These are phyloP conservation scores for Calycopis cecrops DNA, from an alignment of 1,140 invertebrate species.

Conservation along the genomic window DNA sequence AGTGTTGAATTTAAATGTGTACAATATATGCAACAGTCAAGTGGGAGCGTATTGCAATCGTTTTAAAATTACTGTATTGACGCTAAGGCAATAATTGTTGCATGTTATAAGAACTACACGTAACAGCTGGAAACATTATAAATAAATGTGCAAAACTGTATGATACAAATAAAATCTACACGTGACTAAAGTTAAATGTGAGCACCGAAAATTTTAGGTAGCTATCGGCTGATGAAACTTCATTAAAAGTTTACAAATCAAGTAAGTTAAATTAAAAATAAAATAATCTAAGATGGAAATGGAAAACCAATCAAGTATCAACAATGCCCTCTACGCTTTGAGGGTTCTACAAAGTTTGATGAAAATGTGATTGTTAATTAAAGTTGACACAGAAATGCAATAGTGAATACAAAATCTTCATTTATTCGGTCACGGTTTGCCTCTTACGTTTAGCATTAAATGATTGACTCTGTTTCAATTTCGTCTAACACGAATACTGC, in stretches of 20 bases:
- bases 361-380: slow-evolving; percentile 72
- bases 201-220: neutral
- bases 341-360: slow-evolving; percentile 50
- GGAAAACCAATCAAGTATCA: slow-evolving; percentile 54
- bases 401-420: slow-evolving; percentile 67
- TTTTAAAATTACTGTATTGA: neutral
- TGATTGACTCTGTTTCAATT: slow-evolving; percentile 73
- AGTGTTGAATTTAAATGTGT: neutral
- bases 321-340: slow-evolving; percentile 53
- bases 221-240: neutral
- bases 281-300: slow-evolving; percentile 44
- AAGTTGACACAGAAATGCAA: slow-evolving; percentile 70
- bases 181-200: neutral
- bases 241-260: slow-evolving; percentile 38
- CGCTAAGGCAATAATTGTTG: neutral
- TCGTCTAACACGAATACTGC: slow-evolving; percentile 64
- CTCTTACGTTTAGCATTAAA: slow-evolving; percentile 70
- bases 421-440: slow-evolving; percentile 66
- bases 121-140: neutral
- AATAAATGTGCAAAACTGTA: neutral
- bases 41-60: neutral
- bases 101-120: too few species aligned
- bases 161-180: neutral
- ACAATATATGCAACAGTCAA: neutral
- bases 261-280: slow-evolving; percentile 42